Conservation (phyloP, 2,888 invertebrate genomes). For the Melanchra persicariae region DNA sequence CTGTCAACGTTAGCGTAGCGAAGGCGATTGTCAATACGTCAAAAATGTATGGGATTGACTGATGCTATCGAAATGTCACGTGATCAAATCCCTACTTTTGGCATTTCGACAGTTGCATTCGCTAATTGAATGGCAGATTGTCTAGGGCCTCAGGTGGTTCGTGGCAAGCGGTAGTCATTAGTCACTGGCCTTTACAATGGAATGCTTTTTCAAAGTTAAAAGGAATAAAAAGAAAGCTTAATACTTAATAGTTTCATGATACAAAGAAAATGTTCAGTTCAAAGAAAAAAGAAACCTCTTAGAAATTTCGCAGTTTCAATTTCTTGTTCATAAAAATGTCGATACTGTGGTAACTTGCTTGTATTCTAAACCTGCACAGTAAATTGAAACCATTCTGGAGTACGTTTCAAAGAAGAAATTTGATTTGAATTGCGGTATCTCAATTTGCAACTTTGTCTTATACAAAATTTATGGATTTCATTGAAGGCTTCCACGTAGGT, state of each 20-base stretch:
- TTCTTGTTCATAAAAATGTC: slow-evolving; percentile 40
- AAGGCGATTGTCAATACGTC: too few species aligned
- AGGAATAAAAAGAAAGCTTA: slow-evolving; percentile 20
- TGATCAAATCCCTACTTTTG: too few species aligned
- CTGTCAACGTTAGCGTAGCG: too few species aligned
- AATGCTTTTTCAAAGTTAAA: slow-evolving; percentile 30
- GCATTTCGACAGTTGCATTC: too few species aligned
- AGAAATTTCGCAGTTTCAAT: slow-evolving; percentile 20
- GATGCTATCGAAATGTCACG: too few species aligned
- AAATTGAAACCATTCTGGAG: slow-evolving; percentile 51
- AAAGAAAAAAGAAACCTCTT: slow-evolving; percentile 12
- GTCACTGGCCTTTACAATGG: slow-evolving; percentile 17
- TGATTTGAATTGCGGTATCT: slow-evolving; percentile 62
- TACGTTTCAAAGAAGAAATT: slow-evolving; percentile 62
- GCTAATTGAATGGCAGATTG: too few species aligned
- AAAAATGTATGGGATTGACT: too few species aligned
- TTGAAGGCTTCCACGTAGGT: slow-evolving; percentile 58
- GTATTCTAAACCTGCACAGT: slow-evolving; percentile 37
- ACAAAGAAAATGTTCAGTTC: slow-evolving; percentile 4
- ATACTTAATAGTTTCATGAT: slow-evolving; percentile 20
- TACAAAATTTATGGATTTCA: slow-evolving; percentile 70
- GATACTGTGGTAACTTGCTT: slow-evolving; percentile 29
- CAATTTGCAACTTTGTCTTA: slow-evolving; percentile 63
- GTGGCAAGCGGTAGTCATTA: slow-evolving; percentile 36
- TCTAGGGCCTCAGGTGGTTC: too few species aligned